Conservation (phyloP, 2,113 vertebrate genomes). For the Bubalus kerabau region DNA sequence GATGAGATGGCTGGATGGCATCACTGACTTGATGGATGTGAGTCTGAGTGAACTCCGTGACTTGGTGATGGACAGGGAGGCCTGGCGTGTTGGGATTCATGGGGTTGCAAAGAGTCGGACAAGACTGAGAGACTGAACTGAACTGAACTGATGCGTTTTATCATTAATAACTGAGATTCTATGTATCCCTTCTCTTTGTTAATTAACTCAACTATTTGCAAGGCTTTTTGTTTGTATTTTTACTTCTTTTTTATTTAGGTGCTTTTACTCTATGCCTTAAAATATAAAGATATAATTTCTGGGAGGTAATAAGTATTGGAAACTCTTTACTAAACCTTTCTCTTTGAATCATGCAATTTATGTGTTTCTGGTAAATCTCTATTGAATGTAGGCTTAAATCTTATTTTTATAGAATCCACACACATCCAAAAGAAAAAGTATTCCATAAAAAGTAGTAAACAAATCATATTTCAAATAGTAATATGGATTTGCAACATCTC, state of each 20-base stretch:
- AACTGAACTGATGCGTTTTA: neutral
- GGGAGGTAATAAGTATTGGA: neutral
- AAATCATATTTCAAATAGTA: neutral
- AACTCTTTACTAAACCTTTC: neutral
- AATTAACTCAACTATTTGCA: neutral
- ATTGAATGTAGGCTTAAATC: neutral
- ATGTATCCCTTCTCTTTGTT: neutral
- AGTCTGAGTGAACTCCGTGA: no score
- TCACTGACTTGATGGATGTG: no score
- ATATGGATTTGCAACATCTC: neutral
- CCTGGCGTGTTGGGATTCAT: no score
- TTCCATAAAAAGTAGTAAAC: neutral
- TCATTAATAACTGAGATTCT: neutral
- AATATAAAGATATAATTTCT: neutral
- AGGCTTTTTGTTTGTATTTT: neutral
- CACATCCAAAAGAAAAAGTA: neutral
- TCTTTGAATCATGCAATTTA: neutral
- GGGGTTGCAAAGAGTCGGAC: no score
- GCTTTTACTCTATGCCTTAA: neutral
- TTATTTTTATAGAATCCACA: neutral
- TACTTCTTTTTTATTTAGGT: neutral
- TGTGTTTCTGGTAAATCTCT: neutral
- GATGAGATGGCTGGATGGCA: no score
- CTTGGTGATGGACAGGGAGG: no score
- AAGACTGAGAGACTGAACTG: no score